Evolutionary conservation across 2,113 vertebrate species (phyloP).

Genomic region (Labrus mixtus): DNA sequence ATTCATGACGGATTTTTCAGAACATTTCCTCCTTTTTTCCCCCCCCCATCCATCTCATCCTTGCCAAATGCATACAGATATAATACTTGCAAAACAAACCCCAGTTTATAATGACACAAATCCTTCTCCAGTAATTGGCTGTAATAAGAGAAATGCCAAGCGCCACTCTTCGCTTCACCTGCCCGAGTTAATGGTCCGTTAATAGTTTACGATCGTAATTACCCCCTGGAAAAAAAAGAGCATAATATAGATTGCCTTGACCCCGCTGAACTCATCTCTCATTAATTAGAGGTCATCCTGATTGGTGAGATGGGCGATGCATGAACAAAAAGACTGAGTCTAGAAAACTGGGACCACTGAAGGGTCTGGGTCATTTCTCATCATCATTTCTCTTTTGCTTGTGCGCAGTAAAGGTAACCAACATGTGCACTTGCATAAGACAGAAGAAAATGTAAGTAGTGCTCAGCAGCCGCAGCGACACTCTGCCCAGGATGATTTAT

Average conservation of each 20-base stretch:
- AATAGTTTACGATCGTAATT: constrained; percentile 82
- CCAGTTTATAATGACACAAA: constrained; percentile 44
- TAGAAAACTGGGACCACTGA: constrained; percentile 46
- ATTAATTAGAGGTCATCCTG: constrained; percentile 80
- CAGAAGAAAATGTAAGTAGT: constrained; percentile 36
- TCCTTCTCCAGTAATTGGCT: constrained; percentile 55
- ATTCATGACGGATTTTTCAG: background rate
- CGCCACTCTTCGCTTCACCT: constrained; percentile 70
- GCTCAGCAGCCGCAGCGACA: constrained; percentile 48
- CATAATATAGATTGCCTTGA: constrained; percentile 80
- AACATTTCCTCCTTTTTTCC: background rate
- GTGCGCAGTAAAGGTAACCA: constrained; percentile 41
- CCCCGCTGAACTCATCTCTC: constrained; percentile 76
- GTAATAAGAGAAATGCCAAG: constrained; percentile 59
- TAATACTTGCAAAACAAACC: constrained; percentile 19
- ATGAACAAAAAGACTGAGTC: constrained; percentile 68
- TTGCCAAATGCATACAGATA: constrained; percentile 17
- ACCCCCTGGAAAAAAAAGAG: constrained; percentile 65
- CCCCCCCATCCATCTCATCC: constrained; percentile 12
- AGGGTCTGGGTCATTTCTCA: constrained; percentile 63
- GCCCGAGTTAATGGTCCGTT: constrained; percentile 77
- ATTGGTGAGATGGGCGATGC: constrained; percentile 74
- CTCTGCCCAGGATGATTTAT: constrained; percentile 57
- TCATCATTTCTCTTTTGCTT: constrained; percentile 33
- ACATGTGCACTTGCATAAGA: constrained; percentile 51